These are phyloP conservation scores for Lasioglossum zephyrum DNA, from an alignment of 2,888 invertebrate species.

Conservation along the genomic window DNA sequence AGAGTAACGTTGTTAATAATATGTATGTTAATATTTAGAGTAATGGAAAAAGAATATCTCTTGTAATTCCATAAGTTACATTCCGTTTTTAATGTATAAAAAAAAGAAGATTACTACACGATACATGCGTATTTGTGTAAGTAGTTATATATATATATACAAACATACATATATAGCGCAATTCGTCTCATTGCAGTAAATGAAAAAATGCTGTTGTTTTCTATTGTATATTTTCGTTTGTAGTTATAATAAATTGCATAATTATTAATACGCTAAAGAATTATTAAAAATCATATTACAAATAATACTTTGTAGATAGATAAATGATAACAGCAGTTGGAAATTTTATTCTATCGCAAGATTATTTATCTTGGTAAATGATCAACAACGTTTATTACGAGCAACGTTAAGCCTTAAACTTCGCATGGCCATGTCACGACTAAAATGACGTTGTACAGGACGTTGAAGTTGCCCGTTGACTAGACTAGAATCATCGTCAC, in stretches of 20 bases:
- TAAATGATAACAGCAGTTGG: conserved; percentile 51
- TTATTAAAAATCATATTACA: conserved; percentile 75
- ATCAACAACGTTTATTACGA: conserved; percentile 83
- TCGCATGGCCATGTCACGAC: conserved; percentile 95
- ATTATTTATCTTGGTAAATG: conserved; percentile 46
- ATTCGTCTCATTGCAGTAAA: conserved; percentile 42
- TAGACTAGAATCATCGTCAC: conserved; percentile 79
- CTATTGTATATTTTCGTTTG: conserved; percentile 71
- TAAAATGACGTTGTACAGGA: conserved; percentile 91
- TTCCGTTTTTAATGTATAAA: conserved; percentile 58
- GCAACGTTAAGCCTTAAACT: conserved; percentile 87
- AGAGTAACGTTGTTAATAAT: conserved; percentile 51
- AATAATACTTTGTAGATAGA: conserved; percentile 70
- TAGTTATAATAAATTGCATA: conserved; percentile 75
- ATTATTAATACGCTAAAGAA: conserved; percentile 66
- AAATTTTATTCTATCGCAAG: conserved; percentile 64
- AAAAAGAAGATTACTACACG: conserved; percentile 13
- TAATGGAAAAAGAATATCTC: conserved; percentile 38
- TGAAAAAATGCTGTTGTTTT: conserved; percentile 58
- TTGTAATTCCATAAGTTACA: conserved; percentile 59
- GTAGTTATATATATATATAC: neutral
- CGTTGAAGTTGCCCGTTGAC: conserved; percentile 81
- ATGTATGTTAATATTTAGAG: conserved; percentile 52
- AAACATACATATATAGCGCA: conserved; percentile 1
- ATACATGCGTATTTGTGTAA: neutral